Base-by-base conservation (phyloP, 2,888 invertebrate genomes). In the Nyleta sp. region DNA sequence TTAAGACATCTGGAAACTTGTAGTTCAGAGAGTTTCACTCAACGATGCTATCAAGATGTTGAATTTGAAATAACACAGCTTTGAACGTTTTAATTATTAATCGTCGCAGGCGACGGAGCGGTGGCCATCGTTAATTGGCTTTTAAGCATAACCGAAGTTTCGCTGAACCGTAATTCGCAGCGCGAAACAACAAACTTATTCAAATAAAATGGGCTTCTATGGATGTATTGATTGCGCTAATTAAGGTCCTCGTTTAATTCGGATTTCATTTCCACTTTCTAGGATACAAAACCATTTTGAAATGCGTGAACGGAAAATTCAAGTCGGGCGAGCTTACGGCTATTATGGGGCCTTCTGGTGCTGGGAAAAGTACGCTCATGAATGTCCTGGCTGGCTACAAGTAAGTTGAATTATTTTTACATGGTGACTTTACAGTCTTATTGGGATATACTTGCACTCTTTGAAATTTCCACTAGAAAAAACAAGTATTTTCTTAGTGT, bases 341-440 rank as follows among this genome's bases (percentile, higher is more conserved):
- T 28, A 98, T 98, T 74, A 98, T 98, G 98, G 98, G 98, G 31
- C 98, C 98, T 28, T 98, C 98, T 0, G 95, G 95, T 5, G 95
- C 94, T 7, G 94, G 95, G 22, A 96, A 96, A 87, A 96, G 95
- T 87, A 96, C 96, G 0, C 93, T 96, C 10, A 96, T 96, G 96
- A 97, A 97, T 88, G 96, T 96, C 84, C 92, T 97, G 83, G 96
- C 96, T 50, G 96, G 96, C 80, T 96, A 96, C 92, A 96, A 95
- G 96, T 96, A 90, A 93, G 94, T 68, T 55, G 1, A 15, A 76
- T 62, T 57, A 24, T 38, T 18, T 28, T 44, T 42, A 33, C 11
- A 53, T 17, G 11, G 17, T 33, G 10, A 11, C 5, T 28, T 24
- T 22, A n/a, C n/a, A n/a, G n/a, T n/a, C n/a, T n/a, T n/a, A n/a